Percentiles rank a stretch among this genome's conserved stretches.
phyloP scores from a whole-genome alignment of 2,888 invertebrate species.

The Metalampra italica region DNA sequence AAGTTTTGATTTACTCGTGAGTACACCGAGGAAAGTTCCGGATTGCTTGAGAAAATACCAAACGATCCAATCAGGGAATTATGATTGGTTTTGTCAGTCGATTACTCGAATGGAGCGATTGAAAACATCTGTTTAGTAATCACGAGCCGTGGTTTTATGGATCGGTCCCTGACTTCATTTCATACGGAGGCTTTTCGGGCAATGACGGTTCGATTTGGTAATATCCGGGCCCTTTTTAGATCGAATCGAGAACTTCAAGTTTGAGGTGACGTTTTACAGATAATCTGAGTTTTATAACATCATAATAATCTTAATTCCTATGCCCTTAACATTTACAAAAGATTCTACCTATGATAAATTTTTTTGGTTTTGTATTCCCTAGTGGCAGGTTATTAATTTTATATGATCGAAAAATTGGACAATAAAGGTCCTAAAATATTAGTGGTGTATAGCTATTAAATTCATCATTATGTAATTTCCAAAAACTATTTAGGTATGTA shows the following conservation, averaged over 20 bases:
- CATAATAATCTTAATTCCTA: too few species aligned
- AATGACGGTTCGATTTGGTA: conserved; percentile 32
- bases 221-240: conserved; percentile 30
- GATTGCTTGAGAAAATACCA: background rate
- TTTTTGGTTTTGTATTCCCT: too few species aligned
- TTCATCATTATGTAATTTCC: too few species aligned
- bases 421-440: too few species aligned
- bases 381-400: too few species aligned
- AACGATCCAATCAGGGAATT: conserved; percentile 1
- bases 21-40: background rate
- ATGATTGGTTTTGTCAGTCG: conserved; percentile 3
- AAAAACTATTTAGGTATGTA: too few species aligned
- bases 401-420: too few species aligned
- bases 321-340: too few species aligned
- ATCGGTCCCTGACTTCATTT: background rate
- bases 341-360: too few species aligned
- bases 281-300: too few species aligned
- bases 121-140: conserved; percentile 1
- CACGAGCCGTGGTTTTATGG: background rate
- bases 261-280: too few species aligned
- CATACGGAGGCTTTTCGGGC: conserved; percentile 14
- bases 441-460: too few species aligned
- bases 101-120: background rate
- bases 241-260: background rate
- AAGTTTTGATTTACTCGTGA: background rate